Percentiles rank a stretch among this genome's conserved stretches.
Conservation (phyloP, 1,140 invertebrate genomes). For the Zaprionus davidi region DNA sequence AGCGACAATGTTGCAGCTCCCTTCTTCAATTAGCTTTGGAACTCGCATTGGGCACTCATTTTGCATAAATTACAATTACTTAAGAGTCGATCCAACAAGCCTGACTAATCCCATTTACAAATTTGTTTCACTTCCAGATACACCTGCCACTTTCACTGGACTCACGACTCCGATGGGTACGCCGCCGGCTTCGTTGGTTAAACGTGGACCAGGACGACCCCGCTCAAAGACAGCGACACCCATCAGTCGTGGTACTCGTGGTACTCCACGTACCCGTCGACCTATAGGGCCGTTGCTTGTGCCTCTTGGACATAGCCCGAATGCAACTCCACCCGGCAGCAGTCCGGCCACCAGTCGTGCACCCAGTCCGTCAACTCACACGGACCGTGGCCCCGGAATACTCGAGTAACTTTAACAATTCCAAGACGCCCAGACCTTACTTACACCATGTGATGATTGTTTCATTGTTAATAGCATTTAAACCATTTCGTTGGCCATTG, state of each 20-base stretch:
- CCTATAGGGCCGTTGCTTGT: constrained; percentile 87
- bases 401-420: constrained; percentile 33
- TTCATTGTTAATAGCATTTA: constrained; percentile 18
- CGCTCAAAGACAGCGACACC: constrained; percentile 88
- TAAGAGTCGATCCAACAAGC: background rate
- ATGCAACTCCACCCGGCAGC: constrained; percentile 70
- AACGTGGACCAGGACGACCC: constrained; percentile 90
- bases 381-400: constrained; percentile 7
- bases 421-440: constrained; percentile 11
- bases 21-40: constrained; percentile 21
- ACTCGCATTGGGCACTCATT: constrained; percentile 19
- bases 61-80: constrained; percentile 28
- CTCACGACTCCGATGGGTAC: constrained; percentile 28
- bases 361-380: constrained; percentile 51
- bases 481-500: background rate
- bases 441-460: constrained; percentile 22
- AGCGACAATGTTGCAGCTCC: constrained; percentile 51
- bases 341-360: constrained; percentile 80
- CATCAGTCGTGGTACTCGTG: constrained; percentile 85
- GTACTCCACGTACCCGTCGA: constrained; percentile 85
- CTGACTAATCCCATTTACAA: constrained; percentile 23
- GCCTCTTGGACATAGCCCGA: constrained; percentile 85
- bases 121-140: constrained; percentile 36
- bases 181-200: constrained; percentile 47
- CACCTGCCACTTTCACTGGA: constrained; percentile 3